A percentile compares a stretch with the other conserved stretches of the same genome.
Evolutionary conservation across 2,113 vertebrate genomes (phyloP).

Genomic region (Aepyceros melampus): DNA sequence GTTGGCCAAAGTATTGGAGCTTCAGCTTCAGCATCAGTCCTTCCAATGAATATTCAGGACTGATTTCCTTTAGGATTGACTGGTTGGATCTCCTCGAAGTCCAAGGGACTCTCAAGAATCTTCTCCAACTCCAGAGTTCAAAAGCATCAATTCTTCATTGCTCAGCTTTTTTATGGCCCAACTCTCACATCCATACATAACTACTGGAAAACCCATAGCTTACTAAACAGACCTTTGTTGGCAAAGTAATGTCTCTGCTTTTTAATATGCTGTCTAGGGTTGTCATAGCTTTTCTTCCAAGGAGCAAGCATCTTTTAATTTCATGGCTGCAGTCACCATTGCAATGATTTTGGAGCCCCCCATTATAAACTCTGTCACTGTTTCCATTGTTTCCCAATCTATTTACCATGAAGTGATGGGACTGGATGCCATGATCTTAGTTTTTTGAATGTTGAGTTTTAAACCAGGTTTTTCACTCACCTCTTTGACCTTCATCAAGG

Average conservation of each 20-base stretch:
- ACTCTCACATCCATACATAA: background rate
- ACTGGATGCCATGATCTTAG: background rate
- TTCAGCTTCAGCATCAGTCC: background rate
- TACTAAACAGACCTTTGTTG: background rate
- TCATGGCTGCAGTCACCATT: background rate
- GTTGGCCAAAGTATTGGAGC: background rate
- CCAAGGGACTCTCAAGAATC: background rate
- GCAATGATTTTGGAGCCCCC: background rate
- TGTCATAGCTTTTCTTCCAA: background rate
- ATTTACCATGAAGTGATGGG: background rate
- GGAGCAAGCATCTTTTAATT: background rate
- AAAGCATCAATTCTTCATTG: background rate
- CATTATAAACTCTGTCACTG: background rate
- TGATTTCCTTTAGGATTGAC: background rate
- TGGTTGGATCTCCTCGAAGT: background rate
- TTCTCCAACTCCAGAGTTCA: background rate
- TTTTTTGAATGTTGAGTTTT: background rate
- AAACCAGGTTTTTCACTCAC: background rate
- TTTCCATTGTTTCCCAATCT: background rate
- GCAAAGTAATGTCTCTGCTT: background rate
- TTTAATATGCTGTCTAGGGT: background rate
- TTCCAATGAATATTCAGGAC: background rate
- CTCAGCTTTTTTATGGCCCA: background rate
- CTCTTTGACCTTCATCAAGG: background rate
- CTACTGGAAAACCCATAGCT: background rate